phyloP scores from a whole-genome alignment of 2,888 invertebrate species.

The Barypeithes pellucidus region DNA sequence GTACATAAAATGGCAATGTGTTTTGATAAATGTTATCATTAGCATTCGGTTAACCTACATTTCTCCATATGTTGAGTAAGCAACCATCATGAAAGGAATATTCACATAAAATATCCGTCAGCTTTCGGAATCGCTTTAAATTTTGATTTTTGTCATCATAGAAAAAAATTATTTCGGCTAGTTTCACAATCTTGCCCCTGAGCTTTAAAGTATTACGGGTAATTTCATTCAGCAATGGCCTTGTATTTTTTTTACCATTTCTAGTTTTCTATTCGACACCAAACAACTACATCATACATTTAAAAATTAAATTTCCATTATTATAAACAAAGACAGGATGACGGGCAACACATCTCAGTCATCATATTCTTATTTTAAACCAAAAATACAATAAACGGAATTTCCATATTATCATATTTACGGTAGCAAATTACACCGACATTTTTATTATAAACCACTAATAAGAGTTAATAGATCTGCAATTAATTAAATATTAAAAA shows the following conservation, averaged over 20 bases:
- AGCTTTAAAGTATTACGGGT: too few species aligned
- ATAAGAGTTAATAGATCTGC: constrained; percentile 25
- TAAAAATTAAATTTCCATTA: too few species aligned
- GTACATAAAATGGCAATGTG: neutral
- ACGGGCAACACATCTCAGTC: neutral
- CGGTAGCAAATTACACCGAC: constrained; percentile 1
- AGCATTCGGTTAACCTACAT: neutral
- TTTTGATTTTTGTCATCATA: too few species aligned
- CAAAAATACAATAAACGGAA: constrained; percentile 1
- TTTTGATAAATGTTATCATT: neutral
- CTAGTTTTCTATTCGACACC: too few species aligned
- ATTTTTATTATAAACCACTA: constrained; percentile 21
- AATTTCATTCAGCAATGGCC: too few species aligned
- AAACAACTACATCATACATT: too few species aligned
- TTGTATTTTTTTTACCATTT: too few species aligned
- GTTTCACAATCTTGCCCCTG: too few species aligned
- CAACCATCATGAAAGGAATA: neutral
- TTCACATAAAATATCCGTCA: too few species aligned
- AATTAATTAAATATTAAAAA: constrained; percentile 32
- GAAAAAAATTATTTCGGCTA: too few species aligned
- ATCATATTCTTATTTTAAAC: neutral
- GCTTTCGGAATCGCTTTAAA: too few species aligned
- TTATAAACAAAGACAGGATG: neutral
- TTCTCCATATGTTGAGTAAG: neutral
- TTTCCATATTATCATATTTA: constrained; percentile 13